Base-by-base conservation (phyloP, 2,113 vertebrate species). In the Nestor notabilis region DNA sequence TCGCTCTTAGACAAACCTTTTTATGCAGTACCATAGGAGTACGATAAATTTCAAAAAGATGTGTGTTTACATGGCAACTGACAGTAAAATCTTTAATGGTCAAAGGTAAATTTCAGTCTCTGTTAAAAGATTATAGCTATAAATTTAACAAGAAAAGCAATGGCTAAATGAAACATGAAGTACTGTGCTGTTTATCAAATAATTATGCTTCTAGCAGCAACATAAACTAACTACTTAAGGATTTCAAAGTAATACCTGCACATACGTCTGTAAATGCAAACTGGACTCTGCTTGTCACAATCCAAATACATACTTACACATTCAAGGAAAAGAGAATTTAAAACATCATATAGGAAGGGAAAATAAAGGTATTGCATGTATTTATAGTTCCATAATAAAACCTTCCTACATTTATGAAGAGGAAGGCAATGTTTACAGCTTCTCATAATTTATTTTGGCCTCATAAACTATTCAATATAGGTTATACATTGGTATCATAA, bases 301-400 rank as follows among this genome's bases (percentile, higher is more conserved):
- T 80, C 64, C 25, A 83, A 91, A 64, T 2, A 16, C 1, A 5
- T 58, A 69, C 39, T 89, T 72, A 64, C 33, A 71, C 17, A 43
- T 58, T 70, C 33, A 66, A 86, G 47, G n/a, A 49, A 84, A 89
- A 83, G 35, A 44, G 9, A 23, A 94, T 78, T 90, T 83, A 77
- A 93, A 94, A 60, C 21, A 63, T 46, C 53, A 28, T 55, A 58
- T 66, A 83, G 8, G 6, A 86, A 90, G 8, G 29, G 18, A 33
- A 92, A 94, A 92, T 83, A 83, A 88, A 74, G 31, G 23, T 17
- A 88, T 70, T 83, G 49, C 71, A 75, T 13, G 25, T 70, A 86
- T 78, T 92, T 91, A 90, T 47, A 13, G 29, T 61, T 82, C 69
- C n/a, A 79, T 35, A 93, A 89, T 69, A 95, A 95, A 93, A 95